Evolutionary conservation across 2,113 vertebrate species (phyloP), one percentile per base, ranked within the genome.

Genomic region (Anarrhichthys ocellatus): DNA sequence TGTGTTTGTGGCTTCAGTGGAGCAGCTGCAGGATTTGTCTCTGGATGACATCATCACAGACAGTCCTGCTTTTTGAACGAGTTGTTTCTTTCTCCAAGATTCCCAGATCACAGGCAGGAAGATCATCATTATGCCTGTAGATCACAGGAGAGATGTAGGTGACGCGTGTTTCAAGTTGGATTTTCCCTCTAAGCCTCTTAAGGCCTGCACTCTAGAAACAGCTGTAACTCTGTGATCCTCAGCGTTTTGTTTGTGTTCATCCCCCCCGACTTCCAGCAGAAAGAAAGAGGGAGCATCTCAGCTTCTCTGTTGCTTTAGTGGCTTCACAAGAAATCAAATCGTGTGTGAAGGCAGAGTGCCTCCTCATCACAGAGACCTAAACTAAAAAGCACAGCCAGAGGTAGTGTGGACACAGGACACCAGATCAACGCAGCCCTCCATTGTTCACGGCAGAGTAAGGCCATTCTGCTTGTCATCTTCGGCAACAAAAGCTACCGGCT

Each of bases 391-490:
- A 38, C 36, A 7, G 36, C 36, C 69, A 18, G 17, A 69, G 58
- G 84, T 73, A 86, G 38, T 36, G 58, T 59, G 14, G 90, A 84
- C 82, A 91, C 78, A 71, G 63, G 78, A 91, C 40, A 76, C 86
- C 71, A 15, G 58, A 61, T 70, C 58, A 80, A n/a, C 63, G 65
- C 82, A 34, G 77, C 83, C 89, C 83, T 75, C 52, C 67, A 84
- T 90, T 91, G 92, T 93, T 58, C 20, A 0, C 7, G 9, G 6
- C 2, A 3, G n/a, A 80, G 84, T 71, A 78, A 87, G 83, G 72
- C 20, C 67, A 87, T 92, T 88, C 91, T 82, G 77, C 86, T 83
- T 77, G 87, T 88, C 89, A 87, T 88, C 82, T 73, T 56, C 61
- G 82, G 80, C 83, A 82, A 88, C 92, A 89, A 88, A 84, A 76